A percentile compares a stretch with the other conserved stretches of the same genome.
Evolutionary conservation across 2,797 vertebrate genomes (phyloP).

Genomic region (Atherinosoma microstoma): DNA sequence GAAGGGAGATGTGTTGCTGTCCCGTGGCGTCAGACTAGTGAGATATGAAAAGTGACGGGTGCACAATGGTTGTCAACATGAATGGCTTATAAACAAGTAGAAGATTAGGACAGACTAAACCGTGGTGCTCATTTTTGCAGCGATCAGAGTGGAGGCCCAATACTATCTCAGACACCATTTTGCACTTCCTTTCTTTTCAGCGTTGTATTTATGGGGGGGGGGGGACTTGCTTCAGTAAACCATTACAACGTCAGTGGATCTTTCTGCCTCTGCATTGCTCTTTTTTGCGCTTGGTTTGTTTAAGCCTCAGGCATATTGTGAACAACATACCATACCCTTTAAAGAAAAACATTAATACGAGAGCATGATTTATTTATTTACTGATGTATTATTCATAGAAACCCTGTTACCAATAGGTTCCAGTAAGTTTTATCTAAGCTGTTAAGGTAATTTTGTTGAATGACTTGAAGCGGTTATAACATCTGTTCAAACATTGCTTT

Average conservation of each 20-base stretch:
- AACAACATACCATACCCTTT: constrained; percentile 34
- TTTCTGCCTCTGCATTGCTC: constrained; percentile 35
- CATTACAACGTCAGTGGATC: constrained; percentile 22
- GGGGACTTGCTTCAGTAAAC: constrained; percentile 39
- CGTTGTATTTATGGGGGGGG: constrained; percentile 6
- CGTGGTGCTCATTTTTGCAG: constrained; percentile 48
- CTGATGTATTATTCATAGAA: constrained; percentile 48
- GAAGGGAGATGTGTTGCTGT: constrained; percentile 65
- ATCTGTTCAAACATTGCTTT: constrained; percentile 42
- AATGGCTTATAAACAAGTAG: constrained; percentile 75
- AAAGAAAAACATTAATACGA: constrained; percentile 21
- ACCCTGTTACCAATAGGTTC: constrained; percentile 8
- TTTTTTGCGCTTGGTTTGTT: constrained; percentile 46
- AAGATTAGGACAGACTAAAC: constrained; percentile 57
- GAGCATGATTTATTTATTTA: constrained; percentile 43
- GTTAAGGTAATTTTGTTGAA: constrained; percentile 4
- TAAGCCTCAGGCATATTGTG: constrained; percentile 50
- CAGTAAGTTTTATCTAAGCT: constrained; percentile 16
- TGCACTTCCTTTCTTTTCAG: constrained; percentile 28
- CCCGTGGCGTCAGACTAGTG: constrained; percentile 51
- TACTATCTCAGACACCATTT: constrained; percentile 54
- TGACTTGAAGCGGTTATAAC: constrained; percentile 28
- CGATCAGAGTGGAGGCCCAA: constrained; percentile 41
- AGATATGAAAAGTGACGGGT: constrained; percentile 79
- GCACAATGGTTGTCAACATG: constrained; percentile 76